Evolutionary conservation across 2,113 vertebrate genomes (phyloP).

Genomic region (Xenus cinereus): DNA sequence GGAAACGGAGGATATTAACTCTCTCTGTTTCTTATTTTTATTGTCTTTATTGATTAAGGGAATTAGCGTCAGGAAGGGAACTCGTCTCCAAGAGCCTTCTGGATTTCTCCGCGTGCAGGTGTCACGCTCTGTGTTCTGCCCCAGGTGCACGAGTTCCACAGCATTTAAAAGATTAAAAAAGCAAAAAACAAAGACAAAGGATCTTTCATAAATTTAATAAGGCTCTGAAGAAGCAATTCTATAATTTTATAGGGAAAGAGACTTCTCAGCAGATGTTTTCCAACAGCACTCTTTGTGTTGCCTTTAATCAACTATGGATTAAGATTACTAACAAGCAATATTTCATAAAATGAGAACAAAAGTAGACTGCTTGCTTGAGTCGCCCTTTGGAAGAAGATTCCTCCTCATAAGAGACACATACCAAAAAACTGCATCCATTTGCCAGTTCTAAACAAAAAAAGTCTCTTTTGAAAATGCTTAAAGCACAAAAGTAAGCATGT

Average conservation of each 20-base stretch:
- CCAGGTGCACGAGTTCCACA: background rate
- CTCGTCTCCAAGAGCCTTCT: background rate
- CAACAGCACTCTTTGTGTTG: too few relatives aligned
- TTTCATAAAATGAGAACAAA: background rate
- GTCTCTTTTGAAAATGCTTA: accelerated
- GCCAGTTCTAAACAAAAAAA: background rate
- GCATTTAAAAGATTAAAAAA: background rate
- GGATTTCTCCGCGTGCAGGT: background rate
- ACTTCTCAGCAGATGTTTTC: background rate
- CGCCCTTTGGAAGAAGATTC: background rate
- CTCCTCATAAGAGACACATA: accelerated
- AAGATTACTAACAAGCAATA: background rate
- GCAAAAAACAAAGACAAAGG: background rate
- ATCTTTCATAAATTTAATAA: background rate
- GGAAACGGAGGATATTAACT: background rate
- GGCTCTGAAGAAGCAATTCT: background rate
- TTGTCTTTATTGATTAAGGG: background rate
- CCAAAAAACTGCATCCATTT: background rate
- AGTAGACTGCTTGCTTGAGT: too few relatives aligned
- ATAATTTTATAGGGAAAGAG: background rate
- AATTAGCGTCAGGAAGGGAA: background rate
- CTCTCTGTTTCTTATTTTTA: background rate
- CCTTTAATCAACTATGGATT: background rate
- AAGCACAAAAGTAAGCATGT: background rate
- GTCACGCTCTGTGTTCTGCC: background rate